Conservation (phyloP, 2,797 vertebrate species). For the Morelia viridis region DNA sequence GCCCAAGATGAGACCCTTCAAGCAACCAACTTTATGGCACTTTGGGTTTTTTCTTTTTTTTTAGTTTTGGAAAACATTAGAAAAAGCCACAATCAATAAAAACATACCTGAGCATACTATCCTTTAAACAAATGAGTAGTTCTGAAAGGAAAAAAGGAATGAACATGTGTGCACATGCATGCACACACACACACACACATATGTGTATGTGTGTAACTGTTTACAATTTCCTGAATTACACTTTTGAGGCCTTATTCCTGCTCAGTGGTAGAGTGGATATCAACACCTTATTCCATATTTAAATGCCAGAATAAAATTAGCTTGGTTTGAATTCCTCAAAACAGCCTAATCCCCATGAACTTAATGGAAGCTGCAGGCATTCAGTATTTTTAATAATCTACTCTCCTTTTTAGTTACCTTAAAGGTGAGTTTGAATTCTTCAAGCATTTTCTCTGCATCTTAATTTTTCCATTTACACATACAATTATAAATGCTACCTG, state of each 20-base stretch:
- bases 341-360: slow-evolving; percentile 29
- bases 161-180: not conserved
- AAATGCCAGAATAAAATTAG: slow-evolving; percentile 32
- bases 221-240: slow-evolving; percentile 1
- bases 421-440: slow-evolving; percentile 34
- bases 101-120: not conserved
- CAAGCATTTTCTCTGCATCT: slow-evolving; percentile 10
- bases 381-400: slow-evolving; percentile 25
- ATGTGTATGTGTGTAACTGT: not conserved
- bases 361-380: slow-evolving; percentile 35
- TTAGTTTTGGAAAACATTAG: not conserved
- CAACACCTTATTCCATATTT: not conserved
- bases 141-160: not conserved
- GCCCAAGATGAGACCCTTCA: not conserved
- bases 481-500: slow-evolving; percentile 11
- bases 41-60: not conserved
- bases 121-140: not conserved
- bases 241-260: not conserved
- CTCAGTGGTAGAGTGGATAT: not conserved
- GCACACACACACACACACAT: not conserved
- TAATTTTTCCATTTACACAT: slow-evolving; percentile 34
- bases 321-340: slow-evolving; percentile 9
- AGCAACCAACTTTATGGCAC: not conserved
- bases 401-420: not conserved
- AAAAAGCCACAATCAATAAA: not conserved